Percentiles rank a stretch among this genome's conserved stretches.
Evolutionary conservation across 2,797 vertebrate species (phyloP).

Genomic region (Helarctos malayanus): DNA sequence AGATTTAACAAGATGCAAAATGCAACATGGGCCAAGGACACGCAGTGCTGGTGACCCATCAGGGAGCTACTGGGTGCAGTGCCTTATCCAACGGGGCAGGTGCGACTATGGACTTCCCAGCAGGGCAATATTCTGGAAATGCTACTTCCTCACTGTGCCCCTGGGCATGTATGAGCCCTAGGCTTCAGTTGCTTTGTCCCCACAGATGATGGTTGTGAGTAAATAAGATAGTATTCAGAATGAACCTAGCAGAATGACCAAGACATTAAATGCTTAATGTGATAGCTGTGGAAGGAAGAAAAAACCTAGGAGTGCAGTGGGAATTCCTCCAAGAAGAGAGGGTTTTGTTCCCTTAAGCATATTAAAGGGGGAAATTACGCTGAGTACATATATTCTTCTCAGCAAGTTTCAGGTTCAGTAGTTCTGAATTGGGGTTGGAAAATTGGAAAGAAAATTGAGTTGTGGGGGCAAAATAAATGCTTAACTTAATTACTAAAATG

Average conservation of each 20-base stretch:
- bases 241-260: neutral
- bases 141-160: fast-evolving
- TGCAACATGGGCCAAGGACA: fast-evolving
- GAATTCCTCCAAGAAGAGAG: neutral
- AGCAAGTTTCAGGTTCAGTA: conserved; percentile 77
- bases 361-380: neutral
- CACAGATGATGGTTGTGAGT: neutral
- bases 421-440: conserved; percentile 75
- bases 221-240: neutral
- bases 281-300: neutral
- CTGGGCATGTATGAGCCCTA: fast-evolving
- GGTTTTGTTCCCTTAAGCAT: neutral
- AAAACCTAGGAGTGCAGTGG: neutral
- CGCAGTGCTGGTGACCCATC: fast-evolving
- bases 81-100: neutral
- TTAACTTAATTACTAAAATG: conserved; percentile 75
- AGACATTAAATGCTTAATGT: neutral
- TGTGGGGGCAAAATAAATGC: conserved; percentile 70
- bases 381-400: conserved; percentile 28
- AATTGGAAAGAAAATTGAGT: conserved; percentile 68
- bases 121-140: fast-evolving
- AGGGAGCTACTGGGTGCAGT: fast-evolving
- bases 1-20: neutral
- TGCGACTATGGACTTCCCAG: fast-evolving
- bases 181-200: neutral